Base-by-base conservation (phyloP, 64 coral and sea anemone genomes). In the Hydrozoanthus tunicans region DNA sequence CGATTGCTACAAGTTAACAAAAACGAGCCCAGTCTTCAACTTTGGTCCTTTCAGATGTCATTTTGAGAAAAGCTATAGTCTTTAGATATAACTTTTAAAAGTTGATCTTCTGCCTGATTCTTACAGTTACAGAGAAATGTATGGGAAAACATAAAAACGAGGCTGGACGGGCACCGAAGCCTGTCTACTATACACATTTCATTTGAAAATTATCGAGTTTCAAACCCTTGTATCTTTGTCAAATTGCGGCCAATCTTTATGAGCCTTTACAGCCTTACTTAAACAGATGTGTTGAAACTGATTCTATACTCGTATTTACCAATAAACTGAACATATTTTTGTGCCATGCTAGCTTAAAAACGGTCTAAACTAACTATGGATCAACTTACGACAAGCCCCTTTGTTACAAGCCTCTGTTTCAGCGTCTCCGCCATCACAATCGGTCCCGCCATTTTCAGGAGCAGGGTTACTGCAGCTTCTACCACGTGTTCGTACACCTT, bases 381-480 rank as follows among this genome's bases (percentile, higher is more conserved):
- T 4, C 3, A 24, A 81, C 79, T 81, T 59, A 81, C 79, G 79
- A 58, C 79, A 81, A 5, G 57, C 56, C 32, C 58, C 58, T 23
- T 81, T 60, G 17, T 81, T 81, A 6, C 79, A 81, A 58, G 61
- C 56, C 7, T 81, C 56, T 53, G 10, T 62, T 58, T 81, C 79
- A 52, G 6, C 56, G 53, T 8, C 79, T 11, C 61, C 79, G 23
- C 79, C 79, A 7, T 81, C 79, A 12, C 79, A 81, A 55, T 81
- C 58, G 9, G 7, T 58, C 6, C 79, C 79, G 11, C 79, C 79
- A 59, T 81, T n/a, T 1, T 62, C 8, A 5, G 79, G 79, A 9
- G 56, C 79, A 43, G 79, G 79, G 10, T 61, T 81, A 17, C 59
- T 81, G 58, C 79, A 81, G 0, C 4, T 23, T 81, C 79, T 25